Evolutionary conservation across 2,797 vertebrate genomes (phyloP), one percentile per base, ranked within the genome.

Genomic region (Enteromius anoplus): DNA sequence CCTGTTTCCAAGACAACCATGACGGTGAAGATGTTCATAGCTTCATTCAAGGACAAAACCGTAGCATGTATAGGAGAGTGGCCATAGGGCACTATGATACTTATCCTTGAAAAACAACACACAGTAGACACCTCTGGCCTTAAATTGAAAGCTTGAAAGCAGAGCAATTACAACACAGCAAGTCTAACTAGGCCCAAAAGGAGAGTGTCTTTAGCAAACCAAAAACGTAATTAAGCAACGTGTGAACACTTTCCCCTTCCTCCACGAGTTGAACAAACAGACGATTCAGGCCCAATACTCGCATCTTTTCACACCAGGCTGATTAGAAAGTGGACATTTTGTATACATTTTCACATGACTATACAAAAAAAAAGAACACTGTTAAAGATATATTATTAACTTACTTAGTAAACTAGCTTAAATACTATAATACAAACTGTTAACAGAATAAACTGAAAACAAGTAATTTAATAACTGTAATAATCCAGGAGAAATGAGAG

Each of bases 1-100:
- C 73, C 78, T 85, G 88, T 88, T 88, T 88, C 88, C 88, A 88
- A 86, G 86, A 87, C 88, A 88, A 88, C 88, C 83, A 76, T 81
- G 77, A 84, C 45, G 58, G 68, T 37, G 29, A 75, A 72, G 80
- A 84, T 76, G 71, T 85, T 85, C 84, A 79, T 81, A 82, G 60
- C 51, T 71, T 81, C 26, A 62, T 82, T 86, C 86, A 85, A 86
- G 82, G 79, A 65, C n/a, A 62, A 81, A 81, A 72, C 78, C 51
- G n/a, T 81, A 49, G 53, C 32, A 72, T 83, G 81, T 78, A 86
- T 49, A 84, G 66, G 68, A 83, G 73, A 53, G 66, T 82, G 83
- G 78, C 84, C 84, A 79, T 49, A 72, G 84, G 83, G 66, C 42
- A 75, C 65, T 71, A 42, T 66, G 34, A 73, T 85, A 32, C 29